Base-by-base conservation (phyloP, 2,888 invertebrate species). In the Tipula vernalis region DNA sequence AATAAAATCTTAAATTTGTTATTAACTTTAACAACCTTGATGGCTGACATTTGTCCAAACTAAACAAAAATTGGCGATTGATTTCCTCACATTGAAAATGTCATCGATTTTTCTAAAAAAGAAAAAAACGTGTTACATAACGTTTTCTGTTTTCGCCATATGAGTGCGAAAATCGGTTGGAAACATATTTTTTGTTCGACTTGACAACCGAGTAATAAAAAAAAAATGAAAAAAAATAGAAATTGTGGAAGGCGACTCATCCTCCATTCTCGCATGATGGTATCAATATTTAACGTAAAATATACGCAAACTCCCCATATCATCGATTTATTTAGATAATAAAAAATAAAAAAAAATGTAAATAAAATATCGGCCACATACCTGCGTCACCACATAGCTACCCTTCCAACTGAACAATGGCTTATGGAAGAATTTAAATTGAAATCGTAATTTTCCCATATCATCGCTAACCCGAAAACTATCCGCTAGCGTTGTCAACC, bases 321-420 rank as follows among this genome's bases (percentile, higher is more conserved):
- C 2, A 71, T 71, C 71, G 71, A 71, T 57, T 57, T 15, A 57
- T 15, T 5, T 15, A 5, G 15, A 4, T 71, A 28, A 51, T 15
- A 51, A 39, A 39, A 2, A 39, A 39, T 6, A 39, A 39, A 39
- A 39, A 39, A 39, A 57, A 44, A 28, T 28, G 28, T 28, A 28
- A 57, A 57, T 15, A 71, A 28, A 71, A 28, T 71, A 71, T 71
- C 28, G 71, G 5, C 28, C 8, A 89, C 91, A 92, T 91, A 97
- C 97, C 95, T 98, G 98, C 88, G 98, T 98, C 10, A 99, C 98
- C 88, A 99, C 98, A 92, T 96, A 99, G 83, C 98, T 98, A 88
- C 99, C 99, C 92, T 99, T 99, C 98, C 98, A 98, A 91, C 98
- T 98, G 91, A 99, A 98, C 87, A 98, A 93, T 18, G 99, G 98